Conservation (phyloP, 2,113 vertebrate genomes). For the Glareola pratincola region DNA sequence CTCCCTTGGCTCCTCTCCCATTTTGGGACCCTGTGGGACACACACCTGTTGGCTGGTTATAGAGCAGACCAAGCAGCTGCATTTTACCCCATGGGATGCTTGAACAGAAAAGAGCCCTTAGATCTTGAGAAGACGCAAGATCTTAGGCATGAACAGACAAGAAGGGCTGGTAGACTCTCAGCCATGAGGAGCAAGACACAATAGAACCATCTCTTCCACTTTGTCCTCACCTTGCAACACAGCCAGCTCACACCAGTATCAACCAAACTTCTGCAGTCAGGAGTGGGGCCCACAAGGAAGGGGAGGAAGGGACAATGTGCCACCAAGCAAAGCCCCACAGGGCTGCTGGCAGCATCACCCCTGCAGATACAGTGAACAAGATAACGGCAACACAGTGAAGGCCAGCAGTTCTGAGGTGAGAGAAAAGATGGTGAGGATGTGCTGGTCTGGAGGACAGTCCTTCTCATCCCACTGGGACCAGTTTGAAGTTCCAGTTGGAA, state of each 20-base stretch:
- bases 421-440: not conserved
- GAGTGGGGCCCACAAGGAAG: not conserved
- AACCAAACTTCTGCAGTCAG: not conserved
- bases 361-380: not conserved
- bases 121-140: not conserved
- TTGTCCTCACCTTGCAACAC: not conserved
- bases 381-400: not conserved
- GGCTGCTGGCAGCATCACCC: not conserved
- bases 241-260: not conserved
- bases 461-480: not conserved
- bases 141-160: not conserved
- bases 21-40: not conserved
- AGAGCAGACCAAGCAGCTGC: not conserved
- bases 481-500: not conserved
- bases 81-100: not conserved
- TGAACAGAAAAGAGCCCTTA: not conserved
- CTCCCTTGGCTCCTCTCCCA: not conserved
- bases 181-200: not conserved
- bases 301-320: not conserved
- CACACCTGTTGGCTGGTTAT: not conserved
- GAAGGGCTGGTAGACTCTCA: not conserved
- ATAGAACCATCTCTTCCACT: not conserved
- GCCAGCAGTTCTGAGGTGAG: not conserved
- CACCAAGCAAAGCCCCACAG: not conserved
- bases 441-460: not conserved